These are phyloP conservation scores for Hylomyscus alleni DNA, from an alignment of 2,797 vertebrate species.

Conservation along the genomic window DNA sequence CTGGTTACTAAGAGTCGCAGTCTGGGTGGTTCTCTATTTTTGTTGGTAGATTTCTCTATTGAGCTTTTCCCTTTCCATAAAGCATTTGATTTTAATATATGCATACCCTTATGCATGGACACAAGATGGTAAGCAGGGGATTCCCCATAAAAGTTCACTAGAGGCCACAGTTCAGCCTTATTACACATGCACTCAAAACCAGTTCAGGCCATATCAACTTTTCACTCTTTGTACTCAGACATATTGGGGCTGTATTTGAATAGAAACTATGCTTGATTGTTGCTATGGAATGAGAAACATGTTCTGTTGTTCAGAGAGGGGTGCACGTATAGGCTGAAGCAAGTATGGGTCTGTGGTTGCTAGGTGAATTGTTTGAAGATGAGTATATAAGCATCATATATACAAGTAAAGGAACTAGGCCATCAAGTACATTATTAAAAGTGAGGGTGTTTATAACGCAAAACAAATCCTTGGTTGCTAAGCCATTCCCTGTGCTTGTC, in stretches of 20 bases:
- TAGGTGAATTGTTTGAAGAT: background rate
- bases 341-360: background rate
- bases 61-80: background rate
- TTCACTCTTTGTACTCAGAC: background rate
- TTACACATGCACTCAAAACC: background rate
- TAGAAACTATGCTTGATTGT: background rate
- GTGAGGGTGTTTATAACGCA: background rate
- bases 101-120: background rate
- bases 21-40: background rate
- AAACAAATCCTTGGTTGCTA: background rate
- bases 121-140: background rate
- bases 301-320: background rate
- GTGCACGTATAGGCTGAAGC: background rate
- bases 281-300: background rate
- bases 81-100: background rate
- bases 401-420: background rate
- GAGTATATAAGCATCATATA: background rate
- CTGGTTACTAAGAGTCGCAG: background rate
- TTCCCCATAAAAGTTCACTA: background rate
- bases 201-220: background rate
- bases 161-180: background rate
- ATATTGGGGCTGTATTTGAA: background rate
- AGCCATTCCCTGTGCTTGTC: background rate
- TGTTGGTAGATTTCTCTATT: background rate
- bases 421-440: background rate